These are phyloP conservation scores for Ursus arctos DNA, from an alignment of 2,113 vertebrate species.

Conservation along the genomic window DNA sequence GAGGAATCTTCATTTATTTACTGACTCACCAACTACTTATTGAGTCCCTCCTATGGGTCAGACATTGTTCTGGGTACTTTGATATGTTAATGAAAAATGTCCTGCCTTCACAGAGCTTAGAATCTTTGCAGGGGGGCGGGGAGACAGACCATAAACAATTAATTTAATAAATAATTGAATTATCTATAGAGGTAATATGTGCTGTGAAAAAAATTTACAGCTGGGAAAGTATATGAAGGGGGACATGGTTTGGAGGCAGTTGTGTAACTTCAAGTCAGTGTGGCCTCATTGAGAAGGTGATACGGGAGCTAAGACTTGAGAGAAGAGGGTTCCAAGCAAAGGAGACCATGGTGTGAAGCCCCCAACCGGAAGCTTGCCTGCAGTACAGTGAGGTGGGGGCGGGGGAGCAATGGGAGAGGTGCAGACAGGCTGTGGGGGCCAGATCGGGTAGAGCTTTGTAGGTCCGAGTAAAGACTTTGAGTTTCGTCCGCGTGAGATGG, in stretches of 20 bases:
- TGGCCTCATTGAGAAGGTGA: background rate
- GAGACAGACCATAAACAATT: background rate
- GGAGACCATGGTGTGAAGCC: background rate
- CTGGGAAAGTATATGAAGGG: background rate
- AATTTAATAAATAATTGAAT: background rate
- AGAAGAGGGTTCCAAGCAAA: background rate
- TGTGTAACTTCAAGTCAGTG: background rate
- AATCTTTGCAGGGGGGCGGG: background rate
- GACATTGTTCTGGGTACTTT: background rate
- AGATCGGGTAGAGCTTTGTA: background rate
- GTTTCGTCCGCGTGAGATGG: background rate
- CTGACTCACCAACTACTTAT: constrained; percentile 5
- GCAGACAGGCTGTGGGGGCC: background rate
- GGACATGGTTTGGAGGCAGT: background rate
- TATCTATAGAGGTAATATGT: background rate
- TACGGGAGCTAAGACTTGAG: background rate
- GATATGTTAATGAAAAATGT: background rate
- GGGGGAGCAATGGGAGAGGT: too few species aligned
- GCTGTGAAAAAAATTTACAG: background rate
- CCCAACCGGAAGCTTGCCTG: background rate
- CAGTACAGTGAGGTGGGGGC: background rate
- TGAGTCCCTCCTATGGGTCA: background rate
- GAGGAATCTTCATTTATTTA: background rate
- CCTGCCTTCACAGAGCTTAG: background rate
- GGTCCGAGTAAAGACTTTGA: background rate